Base-by-base conservation (phyloP, 2,797 vertebrate species). In the Huso huso region DNA sequence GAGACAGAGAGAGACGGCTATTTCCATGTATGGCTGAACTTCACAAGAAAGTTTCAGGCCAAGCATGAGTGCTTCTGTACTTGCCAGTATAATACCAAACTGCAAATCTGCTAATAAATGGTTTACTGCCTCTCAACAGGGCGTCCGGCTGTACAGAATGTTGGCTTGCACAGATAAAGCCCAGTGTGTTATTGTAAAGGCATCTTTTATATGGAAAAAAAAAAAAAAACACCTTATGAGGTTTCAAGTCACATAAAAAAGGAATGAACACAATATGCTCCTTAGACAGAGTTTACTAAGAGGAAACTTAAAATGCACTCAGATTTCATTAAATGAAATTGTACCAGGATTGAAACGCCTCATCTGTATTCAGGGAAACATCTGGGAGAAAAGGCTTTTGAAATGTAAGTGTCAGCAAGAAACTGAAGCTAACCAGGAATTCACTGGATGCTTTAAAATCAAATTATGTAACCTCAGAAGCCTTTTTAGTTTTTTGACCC, bases 31-130 rank as follows among this genome's bases (percentile, higher is more conserved):
- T 86, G 83, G 84, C 84, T 87, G 85, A 87, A 95, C 93, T 94
- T 96, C 92, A 96, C 92, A 95, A 91, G 88, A 90, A 94, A 94
- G 93, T 94, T 93, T 93, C 93, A 94, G 91, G 93, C 90, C 93
- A 95, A 91, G 93, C 93, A 92, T 82, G 89, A 94, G 91, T 92
- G 91, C 88, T 85, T 94, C 90, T 87, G 86, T 86, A 92, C 87
- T 92, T 86, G 90, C 81, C 82, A 92, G 88, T 88, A 92, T 93
- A 96, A 95, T 93, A 92, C 90, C 90, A 87, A 88, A 90, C 89
- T 93, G 93, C 89, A 94, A 86, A 95, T 94, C 89, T 78, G 81
- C 87, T 94, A 95, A 93, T 93, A 95, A 93, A 96, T 92, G 90
- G 92, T 95, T 95, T 96, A 92, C 91, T 93, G 84, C 90, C 88